Evolutionary conservation across 2,888 invertebrate species (phyloP).

Genomic region (Drosophila colorata): DNA sequence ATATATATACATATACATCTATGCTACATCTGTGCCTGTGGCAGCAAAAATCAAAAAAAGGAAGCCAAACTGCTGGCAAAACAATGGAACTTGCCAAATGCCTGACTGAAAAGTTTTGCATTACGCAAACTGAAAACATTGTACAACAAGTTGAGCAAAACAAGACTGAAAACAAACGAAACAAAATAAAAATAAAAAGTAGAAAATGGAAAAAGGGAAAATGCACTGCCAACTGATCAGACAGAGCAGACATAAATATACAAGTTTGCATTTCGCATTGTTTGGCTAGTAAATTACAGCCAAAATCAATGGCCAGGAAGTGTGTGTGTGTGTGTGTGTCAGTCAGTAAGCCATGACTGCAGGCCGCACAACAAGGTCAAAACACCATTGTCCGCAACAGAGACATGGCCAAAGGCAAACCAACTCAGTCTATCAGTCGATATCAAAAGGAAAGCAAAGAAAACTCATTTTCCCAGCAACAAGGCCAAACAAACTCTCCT

Average conservation of each 20-base stretch:
- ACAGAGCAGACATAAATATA: slow-evolving; percentile 56
- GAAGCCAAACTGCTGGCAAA: slow-evolving; percentile 26
- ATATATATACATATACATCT: slow-evolving; percentile 2
- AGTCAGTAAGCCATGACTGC: slow-evolving; percentile 23
- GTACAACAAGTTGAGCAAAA: slow-evolving; percentile 32
- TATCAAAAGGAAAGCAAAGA: slow-evolving; percentile 14
- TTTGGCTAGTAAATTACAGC: slow-evolving; percentile 58
- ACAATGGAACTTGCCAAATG: slow-evolving; percentile 34
- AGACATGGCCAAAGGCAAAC: slow-evolving; percentile 37
- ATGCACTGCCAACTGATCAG: slow-evolving; percentile 35
- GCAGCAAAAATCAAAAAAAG: slow-evolving; percentile 11
- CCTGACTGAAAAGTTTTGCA: slow-evolving; percentile 30
- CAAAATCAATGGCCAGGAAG: slow-evolving; percentile 70
- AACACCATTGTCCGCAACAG: slow-evolving; percentile 41
- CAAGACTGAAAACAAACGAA: slow-evolving; percentile 14
- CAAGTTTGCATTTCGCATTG: slow-evolving; percentile 53
- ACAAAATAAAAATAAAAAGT: slow-evolving; percentile 14
- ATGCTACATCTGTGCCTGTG: background rate
- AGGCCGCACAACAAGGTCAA: slow-evolving; percentile 55
- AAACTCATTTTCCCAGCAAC: slow-evolving; percentile 42
- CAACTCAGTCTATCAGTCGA: slow-evolving; percentile 23
- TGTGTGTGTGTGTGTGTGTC: slow-evolving; percentile 10
- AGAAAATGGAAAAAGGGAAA: slow-evolving; percentile 36
- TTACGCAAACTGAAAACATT: slow-evolving; percentile 28
- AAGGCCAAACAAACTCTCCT: slow-evolving; percentile 8